A percentile compares a stretch with the other conserved stretches of the same genome.
These are phyloP conservation scores for Drosophila malerkotliana DNA, from an alignment of 1,140 invertebrate species.

Conservation along the genomic window DNA sequence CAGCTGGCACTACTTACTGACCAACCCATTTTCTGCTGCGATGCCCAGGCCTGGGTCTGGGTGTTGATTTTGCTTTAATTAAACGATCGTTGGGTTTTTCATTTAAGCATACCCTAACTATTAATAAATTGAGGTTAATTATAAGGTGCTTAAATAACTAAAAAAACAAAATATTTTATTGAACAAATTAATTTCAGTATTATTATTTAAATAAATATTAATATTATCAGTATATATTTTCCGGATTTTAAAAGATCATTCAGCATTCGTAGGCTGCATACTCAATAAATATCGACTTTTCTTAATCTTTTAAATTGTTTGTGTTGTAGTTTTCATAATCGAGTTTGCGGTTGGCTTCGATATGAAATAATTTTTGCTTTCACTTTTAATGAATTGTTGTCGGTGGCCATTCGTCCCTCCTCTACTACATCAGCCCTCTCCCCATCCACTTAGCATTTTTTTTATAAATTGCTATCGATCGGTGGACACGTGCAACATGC, in stretches of 20 bases:
- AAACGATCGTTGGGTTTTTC: constrained; percentile 47
- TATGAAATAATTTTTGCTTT: constrained; percentile 81
- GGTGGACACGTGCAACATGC: constrained; percentile 76
- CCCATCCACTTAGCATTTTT: constrained; percentile 30
- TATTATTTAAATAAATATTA: neutral
- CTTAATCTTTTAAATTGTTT: constrained; percentile 62
- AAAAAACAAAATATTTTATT: neutral
- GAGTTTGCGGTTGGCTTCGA: constrained; percentile 66
- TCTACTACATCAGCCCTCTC: neutral
- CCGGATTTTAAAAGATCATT: constrained; percentile 32
- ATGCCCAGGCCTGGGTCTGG: constrained; percentile 16
- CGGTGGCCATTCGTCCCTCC: constrained; percentile 19
- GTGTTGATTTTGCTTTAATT: constrained; percentile 75
- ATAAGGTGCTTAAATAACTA: neutral
- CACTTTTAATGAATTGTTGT: constrained; percentile 78
- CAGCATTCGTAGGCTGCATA: constrained; percentile 13
- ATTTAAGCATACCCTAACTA: constrained; percentile 44
- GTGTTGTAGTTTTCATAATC: constrained; percentile 72
- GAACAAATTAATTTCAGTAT: neutral
- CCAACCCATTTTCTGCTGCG: constrained; percentile 50
- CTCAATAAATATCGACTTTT: constrained; percentile 49
- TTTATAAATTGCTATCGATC: constrained; percentile 70
- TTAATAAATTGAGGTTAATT: neutral
- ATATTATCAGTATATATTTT: neutral
- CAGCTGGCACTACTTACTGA: constrained; percentile 46